These are phyloP conservation scores for Samia ricini DNA, from an alignment of 1,140 invertebrate species.

Conservation along the genomic window DNA sequence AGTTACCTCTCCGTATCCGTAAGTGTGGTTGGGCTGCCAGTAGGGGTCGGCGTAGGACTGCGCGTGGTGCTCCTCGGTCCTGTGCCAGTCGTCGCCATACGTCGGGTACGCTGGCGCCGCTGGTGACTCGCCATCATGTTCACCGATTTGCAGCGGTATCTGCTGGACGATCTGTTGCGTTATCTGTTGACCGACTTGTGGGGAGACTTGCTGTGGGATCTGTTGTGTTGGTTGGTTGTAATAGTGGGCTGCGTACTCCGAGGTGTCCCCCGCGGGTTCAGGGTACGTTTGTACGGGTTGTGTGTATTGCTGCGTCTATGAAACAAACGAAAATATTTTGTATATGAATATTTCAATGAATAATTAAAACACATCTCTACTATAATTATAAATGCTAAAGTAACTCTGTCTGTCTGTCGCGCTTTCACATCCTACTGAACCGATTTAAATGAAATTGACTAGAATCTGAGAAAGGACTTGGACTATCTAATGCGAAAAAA, in stretches of 20 bases:
- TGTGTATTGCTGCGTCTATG: constrained; percentile 22
- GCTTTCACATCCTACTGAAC: no score
- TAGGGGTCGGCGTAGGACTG: constrained; percentile 43
- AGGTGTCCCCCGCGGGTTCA: constrained; percentile 27
- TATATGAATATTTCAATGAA: no score
- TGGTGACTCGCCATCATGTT: constrained; percentile 6
- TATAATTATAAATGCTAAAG: no score
- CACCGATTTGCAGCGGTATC: constrained; percentile 7
- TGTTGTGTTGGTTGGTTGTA: constrained; percentile 17
- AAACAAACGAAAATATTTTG: background rate
- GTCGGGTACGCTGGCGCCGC: constrained; percentile 3
- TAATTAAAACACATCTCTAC: no score
- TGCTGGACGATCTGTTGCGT: constrained; percentile 13
- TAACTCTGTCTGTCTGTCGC: no score
- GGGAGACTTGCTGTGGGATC: background rate
- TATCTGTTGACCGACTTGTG: constrained; percentile 18
- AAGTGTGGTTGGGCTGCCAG: constrained; percentile 39
- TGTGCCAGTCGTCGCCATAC: constrained; percentile 23
- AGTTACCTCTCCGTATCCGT: constrained; percentile 42
- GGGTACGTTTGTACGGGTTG: constrained; percentile 16
- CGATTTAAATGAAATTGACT: no score
- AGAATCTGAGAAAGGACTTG: no score
- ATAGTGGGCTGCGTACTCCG: constrained; percentile 29
- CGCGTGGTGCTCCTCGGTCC: constrained; percentile 26
- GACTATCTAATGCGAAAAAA: no score